Percentiles rank a stretch among this genome's conserved stretches.
phyloP scores from a whole-genome alignment of 2,797 vertebrate genomes.

The Neostethus bicornis region DNA sequence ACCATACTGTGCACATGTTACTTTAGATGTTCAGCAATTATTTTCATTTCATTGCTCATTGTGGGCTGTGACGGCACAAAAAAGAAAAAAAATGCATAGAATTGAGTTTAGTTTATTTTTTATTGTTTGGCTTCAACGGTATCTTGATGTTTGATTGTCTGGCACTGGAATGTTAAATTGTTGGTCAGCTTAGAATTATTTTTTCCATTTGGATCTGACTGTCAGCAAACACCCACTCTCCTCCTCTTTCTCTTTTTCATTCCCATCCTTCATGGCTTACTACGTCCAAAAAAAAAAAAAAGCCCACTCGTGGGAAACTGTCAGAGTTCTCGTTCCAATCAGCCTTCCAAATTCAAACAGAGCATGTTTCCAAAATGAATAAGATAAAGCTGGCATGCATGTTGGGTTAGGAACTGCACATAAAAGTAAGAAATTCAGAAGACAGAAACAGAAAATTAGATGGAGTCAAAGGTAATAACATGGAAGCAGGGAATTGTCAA shows the following conservation, averaged over 20 bases:
- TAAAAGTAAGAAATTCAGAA: conserved; percentile 1
- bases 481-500: conserved; percentile 3
- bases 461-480: conserved; percentile 15
- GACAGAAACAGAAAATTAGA: conserved; percentile 3
- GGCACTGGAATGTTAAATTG: conserved; percentile 6
- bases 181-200: not conserved
- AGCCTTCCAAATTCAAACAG: conserved; percentile 11
- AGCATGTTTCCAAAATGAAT: conserved; percentile 18
- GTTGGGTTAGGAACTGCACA: conserved; percentile 6
- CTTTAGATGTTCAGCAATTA: not conserved
- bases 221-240: conserved; percentile 4
- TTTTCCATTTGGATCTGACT: conserved; percentile 6
- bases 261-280: conserved; percentile 1
- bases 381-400: conserved; percentile 17
- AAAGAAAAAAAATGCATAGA: too few relatives aligned
- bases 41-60: not conserved
- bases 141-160: conserved; percentile 12
- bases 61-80: too few relatives aligned
- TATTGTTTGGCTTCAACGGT: conserved; percentile 21
- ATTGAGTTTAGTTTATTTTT: conserved; percentile 19
- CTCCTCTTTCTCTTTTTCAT: not conserved
- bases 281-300: conserved; percentile 42
- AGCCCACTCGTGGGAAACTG: conserved; percentile 26
- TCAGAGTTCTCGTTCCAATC: conserved; percentile 9
- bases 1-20: not conserved